Conservation (phyloP, 2,113 vertebrate species). For the Taurulus bubalis region DNA sequence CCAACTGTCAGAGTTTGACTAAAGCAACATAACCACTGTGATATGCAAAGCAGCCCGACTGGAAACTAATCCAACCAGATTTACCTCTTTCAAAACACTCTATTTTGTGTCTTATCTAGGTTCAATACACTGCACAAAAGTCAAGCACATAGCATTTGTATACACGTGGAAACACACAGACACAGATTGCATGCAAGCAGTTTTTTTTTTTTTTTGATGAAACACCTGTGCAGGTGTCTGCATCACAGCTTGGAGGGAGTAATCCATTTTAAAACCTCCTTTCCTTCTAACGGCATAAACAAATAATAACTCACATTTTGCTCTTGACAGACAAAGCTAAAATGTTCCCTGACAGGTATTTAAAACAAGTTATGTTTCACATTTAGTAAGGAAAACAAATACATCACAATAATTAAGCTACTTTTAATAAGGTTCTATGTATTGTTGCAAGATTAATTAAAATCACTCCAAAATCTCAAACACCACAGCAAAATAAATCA, state of each 20-base stretch:
- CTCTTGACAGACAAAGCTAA: not conserved
- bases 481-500: conserved; percentile 37
- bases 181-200: conserved; percentile 45
- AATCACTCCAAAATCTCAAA: conserved; percentile 12
- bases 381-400: not conserved
- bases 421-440: not conserved
- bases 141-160: conserved; percentile 8
- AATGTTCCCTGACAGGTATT: not conserved
- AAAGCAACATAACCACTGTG: conserved; percentile 50
- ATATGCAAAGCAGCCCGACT: conserved; percentile 81
- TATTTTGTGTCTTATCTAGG: conserved; percentile 6
- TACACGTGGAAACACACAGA: conserved; percentile 30
- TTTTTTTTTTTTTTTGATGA: conserved; percentile 17
- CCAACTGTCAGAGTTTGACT: conserved; percentile 59
- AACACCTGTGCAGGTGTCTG: conserved; percentile 44
- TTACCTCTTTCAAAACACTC: conserved; percentile 29
- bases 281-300: not conserved
- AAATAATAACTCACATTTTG: not conserved
- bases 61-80: conserved; percentile 49
- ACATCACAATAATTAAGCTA: not conserved
- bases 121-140: conserved; percentile 22
- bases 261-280: not conserved
- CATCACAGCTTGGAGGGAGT: not conserved
- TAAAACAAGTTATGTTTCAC: not conserved
- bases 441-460: conserved; percentile 2